phyloP scores from a whole-genome alignment of 2,113 vertebrate genomes.

The Chascanopsetta lugubris region DNA sequence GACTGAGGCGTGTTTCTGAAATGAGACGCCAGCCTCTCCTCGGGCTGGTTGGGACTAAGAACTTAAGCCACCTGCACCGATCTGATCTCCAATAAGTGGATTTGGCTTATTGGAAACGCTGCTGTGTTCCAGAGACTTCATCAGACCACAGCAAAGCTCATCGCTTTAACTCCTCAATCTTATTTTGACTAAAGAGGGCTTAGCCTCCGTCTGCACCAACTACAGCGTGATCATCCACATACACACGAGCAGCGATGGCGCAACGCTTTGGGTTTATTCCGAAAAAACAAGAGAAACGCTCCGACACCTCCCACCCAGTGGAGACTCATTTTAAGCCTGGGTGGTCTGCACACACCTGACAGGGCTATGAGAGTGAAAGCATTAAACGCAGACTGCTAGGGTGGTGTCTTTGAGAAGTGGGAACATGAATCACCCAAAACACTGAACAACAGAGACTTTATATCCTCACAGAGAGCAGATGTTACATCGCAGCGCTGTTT shows the following conservation, averaged over 20 bases:
- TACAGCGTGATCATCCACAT: constrained; percentile 15
- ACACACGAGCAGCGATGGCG: constrained; percentile 21
- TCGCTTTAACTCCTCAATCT: constrained; percentile 47
- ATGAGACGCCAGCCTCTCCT: constrained; percentile 25
- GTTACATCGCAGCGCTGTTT: constrained; percentile 1
- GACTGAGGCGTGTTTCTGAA: constrained; percentile 16
- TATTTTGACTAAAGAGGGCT: constrained; percentile 44
- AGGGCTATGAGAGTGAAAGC: background rate
- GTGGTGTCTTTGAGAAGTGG: constrained; percentile 2
- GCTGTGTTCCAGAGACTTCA: constrained; percentile 36
- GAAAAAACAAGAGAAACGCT: background rate
- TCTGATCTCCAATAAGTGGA: constrained; percentile 56
- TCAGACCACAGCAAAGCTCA: constrained; percentile 54
- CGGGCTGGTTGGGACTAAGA: constrained; percentile 35
- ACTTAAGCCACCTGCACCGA: constrained; percentile 50
- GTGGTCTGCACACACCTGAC: background rate
- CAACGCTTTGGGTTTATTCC: constrained; percentile 18
- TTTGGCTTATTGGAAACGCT: constrained; percentile 44
- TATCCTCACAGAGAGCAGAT: constrained; percentile 10
- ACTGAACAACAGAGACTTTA: constrained; percentile 22
- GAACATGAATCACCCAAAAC: constrained; percentile 14
- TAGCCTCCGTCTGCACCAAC: constrained; percentile 19
- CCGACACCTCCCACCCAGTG: constrained; percentile 1
- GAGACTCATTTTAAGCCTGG: background rate
- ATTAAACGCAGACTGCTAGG: background rate